Evolutionary conservation across 2,797 vertebrate genomes (phyloP).

Genomic region (Gymnodraco acuticeps): DNA sequence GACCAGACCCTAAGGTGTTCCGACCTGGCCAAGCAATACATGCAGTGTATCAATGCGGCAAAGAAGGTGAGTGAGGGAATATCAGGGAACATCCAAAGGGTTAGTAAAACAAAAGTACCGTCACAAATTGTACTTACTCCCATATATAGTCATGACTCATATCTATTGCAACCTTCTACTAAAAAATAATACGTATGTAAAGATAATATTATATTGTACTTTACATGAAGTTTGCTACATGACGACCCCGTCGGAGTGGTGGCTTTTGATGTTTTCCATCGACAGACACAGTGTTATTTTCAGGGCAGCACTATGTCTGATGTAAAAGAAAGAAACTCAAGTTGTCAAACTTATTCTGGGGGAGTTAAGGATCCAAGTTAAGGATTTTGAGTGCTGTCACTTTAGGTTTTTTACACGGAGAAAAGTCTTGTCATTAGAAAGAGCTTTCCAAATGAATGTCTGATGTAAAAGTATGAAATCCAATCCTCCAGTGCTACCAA

Average conservation of each 20-base stretch:
- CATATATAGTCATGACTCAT: not conserved
- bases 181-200: not conserved
- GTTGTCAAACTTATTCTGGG: slow-evolving; percentile 52
- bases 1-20: slow-evolving; percentile 90
- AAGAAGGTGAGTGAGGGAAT: slow-evolving; percentile 87
- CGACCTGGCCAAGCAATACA: slow-evolving; percentile 92
- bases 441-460: slow-evolving; percentile 46
- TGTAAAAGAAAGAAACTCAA: slow-evolving; percentile 68
- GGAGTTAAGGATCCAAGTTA: slow-evolving; percentile 34
- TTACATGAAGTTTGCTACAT: slow-evolving; percentile 30
- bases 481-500: slow-evolving; percentile 32
- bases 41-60: slow-evolving; percentile 89
- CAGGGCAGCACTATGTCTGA: slow-evolving; percentile 54
- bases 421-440: slow-evolving; percentile 59
- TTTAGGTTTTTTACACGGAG: slow-evolving; percentile 43
- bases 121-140: not conserved
- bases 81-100: not conserved
- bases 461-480: slow-evolving; percentile 69
- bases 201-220: not conserved
- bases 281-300: slow-evolving; percentile 58
- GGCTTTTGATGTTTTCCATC: slow-evolving; percentile 52
- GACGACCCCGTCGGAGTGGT: slow-evolving; percentile 31
- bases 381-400: slow-evolving; percentile 60
- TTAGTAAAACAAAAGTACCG: not conserved
- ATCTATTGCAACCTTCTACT: not conserved